Percentiles rank a stretch among this genome's conserved stretches.
Evolutionary conservation across 2,113 vertebrate genomes (phyloP).

Genomic region (Barbus barbus): DNA sequence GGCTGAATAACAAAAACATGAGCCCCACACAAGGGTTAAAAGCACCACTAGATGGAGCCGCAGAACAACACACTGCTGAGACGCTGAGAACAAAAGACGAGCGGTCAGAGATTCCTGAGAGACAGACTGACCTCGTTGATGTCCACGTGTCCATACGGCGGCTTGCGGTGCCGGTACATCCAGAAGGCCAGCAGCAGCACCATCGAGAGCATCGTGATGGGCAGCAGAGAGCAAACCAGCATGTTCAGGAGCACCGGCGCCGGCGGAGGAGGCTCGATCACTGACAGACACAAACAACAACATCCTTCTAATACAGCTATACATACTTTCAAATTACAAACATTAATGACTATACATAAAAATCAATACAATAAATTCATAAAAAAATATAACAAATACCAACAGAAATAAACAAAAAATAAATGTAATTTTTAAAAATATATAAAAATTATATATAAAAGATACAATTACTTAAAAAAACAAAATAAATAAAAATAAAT

Average conservation of each 20-base stretch:
- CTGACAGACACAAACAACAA: conserved; percentile 50
- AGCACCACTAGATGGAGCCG: conserved; percentile 47
- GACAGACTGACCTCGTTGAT: conserved; percentile 80
- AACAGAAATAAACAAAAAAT: too few species aligned
- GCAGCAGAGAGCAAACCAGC: conserved; percentile 88
- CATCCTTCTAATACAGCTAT: not conserved
- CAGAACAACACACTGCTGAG: not conserved
- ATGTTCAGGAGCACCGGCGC: conserved; percentile 79
- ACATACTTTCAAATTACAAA: too few species aligned
- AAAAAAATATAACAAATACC: too few species aligned
- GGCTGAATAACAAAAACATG: too few species aligned
- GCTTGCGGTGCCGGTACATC: conserved; percentile 93
- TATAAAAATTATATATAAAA: too few species aligned
- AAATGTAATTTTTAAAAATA: too few species aligned
- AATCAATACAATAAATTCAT: too few species aligned
- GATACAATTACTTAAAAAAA: too few species aligned
- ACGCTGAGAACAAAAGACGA: too few species aligned
- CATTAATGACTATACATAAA: too few species aligned
- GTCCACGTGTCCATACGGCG: conserved; percentile 92
- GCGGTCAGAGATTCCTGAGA: conserved; percentile 50
- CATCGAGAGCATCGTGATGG: conserved; percentile 82
- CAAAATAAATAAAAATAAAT: too few species aligned
- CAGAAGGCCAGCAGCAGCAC: conserved; percentile 86
- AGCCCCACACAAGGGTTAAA: too few species aligned
- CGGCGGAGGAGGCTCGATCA: conserved; percentile 67